phyloP scores from a whole-genome alignment of 2,113 vertebrate species.

The Anguilla rostrata region DNA sequence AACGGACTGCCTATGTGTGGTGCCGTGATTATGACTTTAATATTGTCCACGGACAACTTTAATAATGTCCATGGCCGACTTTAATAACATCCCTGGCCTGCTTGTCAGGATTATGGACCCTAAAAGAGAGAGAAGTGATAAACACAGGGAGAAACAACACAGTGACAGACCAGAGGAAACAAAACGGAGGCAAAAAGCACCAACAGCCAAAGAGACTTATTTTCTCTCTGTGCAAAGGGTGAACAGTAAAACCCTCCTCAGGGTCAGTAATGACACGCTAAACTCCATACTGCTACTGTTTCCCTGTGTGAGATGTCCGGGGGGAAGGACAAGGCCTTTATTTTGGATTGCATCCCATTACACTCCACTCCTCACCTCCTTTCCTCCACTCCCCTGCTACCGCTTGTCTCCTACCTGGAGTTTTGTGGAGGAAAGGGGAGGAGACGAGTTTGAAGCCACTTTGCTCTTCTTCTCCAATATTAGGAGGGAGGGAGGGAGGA shows the following conservation, averaged over 20 bases:
- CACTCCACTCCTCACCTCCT: too few relatives aligned
- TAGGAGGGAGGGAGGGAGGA: too few relatives aligned
- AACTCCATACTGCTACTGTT: constrained; percentile 46
- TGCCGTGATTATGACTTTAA: constrained; percentile 51
- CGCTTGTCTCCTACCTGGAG: too few relatives aligned
- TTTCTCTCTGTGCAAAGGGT: constrained; percentile 36
- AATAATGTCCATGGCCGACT: constrained; percentile 54
- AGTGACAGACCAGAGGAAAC: constrained; percentile 48
- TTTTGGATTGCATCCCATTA: too few relatives aligned
- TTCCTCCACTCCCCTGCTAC: too few relatives aligned
- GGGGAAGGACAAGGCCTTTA: constrained; percentile 18
- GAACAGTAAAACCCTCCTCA: constrained; percentile 60
- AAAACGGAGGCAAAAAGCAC: constrained; percentile 47
- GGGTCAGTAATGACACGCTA: constrained; percentile 52
- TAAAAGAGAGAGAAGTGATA: constrained; percentile 49
- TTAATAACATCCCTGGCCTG: constrained; percentile 27
- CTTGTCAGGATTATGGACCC: constrained; percentile 57
- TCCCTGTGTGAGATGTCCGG: constrained; percentile 26
- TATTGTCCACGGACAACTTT: constrained; percentile 56
- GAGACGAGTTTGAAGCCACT: too few relatives aligned
- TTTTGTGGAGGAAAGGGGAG: too few relatives aligned
- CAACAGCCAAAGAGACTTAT: constrained; percentile 44
- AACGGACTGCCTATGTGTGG: constrained; percentile 50
- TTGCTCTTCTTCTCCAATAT: too few relatives aligned
- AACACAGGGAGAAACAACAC: constrained; percentile 54